phyloP scores from a whole-genome alignment of 2,113 vertebrate genomes.

The Indri indri region DNA sequence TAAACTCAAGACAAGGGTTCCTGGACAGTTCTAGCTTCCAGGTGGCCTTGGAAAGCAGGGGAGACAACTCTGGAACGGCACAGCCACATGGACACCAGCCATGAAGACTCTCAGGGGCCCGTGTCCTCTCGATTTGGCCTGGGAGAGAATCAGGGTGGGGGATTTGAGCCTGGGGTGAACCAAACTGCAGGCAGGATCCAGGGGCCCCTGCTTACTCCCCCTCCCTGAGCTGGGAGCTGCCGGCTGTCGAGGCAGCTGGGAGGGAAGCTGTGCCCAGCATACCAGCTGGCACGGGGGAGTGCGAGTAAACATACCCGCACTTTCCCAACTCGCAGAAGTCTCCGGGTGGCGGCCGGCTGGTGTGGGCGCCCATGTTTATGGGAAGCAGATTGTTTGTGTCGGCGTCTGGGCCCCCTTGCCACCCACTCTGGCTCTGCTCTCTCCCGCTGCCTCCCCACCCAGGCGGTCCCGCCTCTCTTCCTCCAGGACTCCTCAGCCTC shows the following conservation, averaged over 20 bases:
- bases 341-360: constrained; percentile 68
- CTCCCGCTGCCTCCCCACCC: constrained; percentile 37
- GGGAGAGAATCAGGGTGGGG: not conserved
- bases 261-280: constrained; percentile 76
- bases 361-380: constrained; percentile 74
- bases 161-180: not conserved
- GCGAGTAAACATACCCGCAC: constrained; percentile 73
- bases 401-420: constrained; percentile 36
- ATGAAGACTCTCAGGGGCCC: not conserved
- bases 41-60: not conserved
- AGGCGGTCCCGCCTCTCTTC: constrained; percentile 36
- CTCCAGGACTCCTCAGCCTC: constrained; percentile 31
- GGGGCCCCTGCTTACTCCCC: constrained; percentile 36
- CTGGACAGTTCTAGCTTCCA: not conserved
- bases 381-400: constrained; percentile 74
- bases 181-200: constrained; percentile 29
- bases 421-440: constrained; percentile 76
- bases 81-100: not conserved
- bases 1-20: not conserved
- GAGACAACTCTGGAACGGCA: not conserved
- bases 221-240: constrained; percentile 56
- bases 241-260: constrained; percentile 79
- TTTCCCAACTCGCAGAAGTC: constrained; percentile 57
- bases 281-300: constrained; percentile 80
- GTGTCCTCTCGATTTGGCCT: not conserved